These are phyloP conservation scores for Lithobates sylvaticus DNA, from an alignment of 2,797 vertebrate species.

Conservation along the genomic window DNA sequence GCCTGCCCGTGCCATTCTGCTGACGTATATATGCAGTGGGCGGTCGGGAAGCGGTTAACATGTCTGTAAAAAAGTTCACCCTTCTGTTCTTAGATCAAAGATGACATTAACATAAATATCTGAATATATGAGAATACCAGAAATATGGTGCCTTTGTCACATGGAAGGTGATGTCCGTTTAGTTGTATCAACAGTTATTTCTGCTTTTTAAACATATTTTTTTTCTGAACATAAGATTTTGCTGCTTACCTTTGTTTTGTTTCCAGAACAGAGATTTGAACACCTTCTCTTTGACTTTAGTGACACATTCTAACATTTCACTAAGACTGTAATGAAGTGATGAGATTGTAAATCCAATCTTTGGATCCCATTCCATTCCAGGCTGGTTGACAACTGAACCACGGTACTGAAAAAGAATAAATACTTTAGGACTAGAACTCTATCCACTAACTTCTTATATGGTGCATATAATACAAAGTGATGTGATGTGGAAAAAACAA, in stretches of 20 bases:
- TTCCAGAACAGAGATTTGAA: constrained; percentile 75
- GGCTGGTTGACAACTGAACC: background rate
- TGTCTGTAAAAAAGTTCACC: too few species aligned
- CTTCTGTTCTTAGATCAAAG: too few species aligned
- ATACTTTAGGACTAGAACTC: background rate
- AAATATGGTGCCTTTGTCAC: too few species aligned
- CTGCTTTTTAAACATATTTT: background rate
- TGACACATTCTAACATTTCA: constrained; percentile 72
- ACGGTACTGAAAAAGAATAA: background rate
- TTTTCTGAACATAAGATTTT: background rate
- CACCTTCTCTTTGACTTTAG: constrained; percentile 64
- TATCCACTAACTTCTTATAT: too few species aligned
- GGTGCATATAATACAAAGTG: too few species aligned
- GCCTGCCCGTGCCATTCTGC: too few species aligned
- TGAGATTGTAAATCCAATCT: constrained; percentile 83
- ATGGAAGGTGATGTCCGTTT: background rate
- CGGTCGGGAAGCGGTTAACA: too few species aligned
- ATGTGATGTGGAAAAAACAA: background rate
- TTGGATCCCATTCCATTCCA: constrained; percentile 81
- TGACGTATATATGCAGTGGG: too few species aligned
- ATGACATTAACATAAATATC: too few species aligned
- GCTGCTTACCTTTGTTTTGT: constrained; percentile 77
- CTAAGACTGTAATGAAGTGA: constrained; percentile 57
- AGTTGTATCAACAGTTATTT: background rate
- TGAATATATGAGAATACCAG: too few species aligned